Evolutionary conservation across 2,888 invertebrate genomes (phyloP).

Genomic region (Ceratothoa steindachneri): DNA sequence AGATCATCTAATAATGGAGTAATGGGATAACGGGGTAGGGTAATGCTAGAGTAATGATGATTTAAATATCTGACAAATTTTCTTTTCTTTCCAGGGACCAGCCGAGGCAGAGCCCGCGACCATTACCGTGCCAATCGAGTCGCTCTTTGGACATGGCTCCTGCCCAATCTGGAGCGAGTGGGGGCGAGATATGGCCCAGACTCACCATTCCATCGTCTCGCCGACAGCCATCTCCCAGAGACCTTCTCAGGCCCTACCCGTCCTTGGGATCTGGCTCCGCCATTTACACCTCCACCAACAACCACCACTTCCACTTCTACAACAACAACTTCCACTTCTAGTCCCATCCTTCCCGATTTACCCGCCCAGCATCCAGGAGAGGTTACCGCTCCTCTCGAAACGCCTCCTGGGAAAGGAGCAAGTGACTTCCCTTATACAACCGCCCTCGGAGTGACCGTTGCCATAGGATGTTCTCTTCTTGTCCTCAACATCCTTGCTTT

Average conservation of each 20-base stretch:
- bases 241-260: slow-evolving; percentile 45
- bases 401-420: not conserved
- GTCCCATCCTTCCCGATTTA: slow-evolving; percentile 2
- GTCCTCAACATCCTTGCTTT: slow-evolving; percentile 89
- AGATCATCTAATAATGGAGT: too few relatives aligned
- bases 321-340: slow-evolving; percentile 3
- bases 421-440: slow-evolving; percentile 64
- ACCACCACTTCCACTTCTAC: slow-evolving; percentile 19
- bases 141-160: slow-evolving; percentile 90
- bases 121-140: slow-evolving; percentile 92
- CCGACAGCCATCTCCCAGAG: slow-evolving; percentile 37
- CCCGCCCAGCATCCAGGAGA: slow-evolving; percentile 1
- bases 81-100: slow-evolving; percentile 21
- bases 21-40: too few relatives aligned
- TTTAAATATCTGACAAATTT: too few relatives aligned
- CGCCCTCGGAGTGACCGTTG: slow-evolving; percentile 90
- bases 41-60: too few relatives aligned
- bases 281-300: slow-evolving; percentile 28
- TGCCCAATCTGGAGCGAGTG: slow-evolving; percentile 64
- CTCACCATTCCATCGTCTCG: slow-evolving; percentile 37
- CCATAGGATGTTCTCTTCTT: slow-evolving; percentile 86
- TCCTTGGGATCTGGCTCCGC: slow-evolving; percentile 38
- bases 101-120: slow-evolving; percentile 67
- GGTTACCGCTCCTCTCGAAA: slow-evolving; percentile 8
- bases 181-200: slow-evolving; percentile 44